Evolutionary conservation across 2,888 invertebrate genomes (phyloP), one percentile per base, ranked within the genome.

Genomic region (Peribatodes rhomboidaria): DNA sequence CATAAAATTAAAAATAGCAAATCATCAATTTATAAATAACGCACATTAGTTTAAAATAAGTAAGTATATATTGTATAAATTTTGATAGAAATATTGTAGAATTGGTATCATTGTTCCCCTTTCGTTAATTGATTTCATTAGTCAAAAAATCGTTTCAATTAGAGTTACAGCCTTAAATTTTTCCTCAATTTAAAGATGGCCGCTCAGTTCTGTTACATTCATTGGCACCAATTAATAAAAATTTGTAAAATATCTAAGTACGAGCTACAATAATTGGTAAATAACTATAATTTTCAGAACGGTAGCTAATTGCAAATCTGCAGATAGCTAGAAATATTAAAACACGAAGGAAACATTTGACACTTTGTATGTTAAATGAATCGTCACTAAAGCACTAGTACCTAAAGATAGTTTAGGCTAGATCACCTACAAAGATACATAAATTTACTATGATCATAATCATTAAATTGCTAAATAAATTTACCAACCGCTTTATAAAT

Each of bases 31-130:
- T 55, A 65, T 69, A 74, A 67, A 39, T 59, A 44, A 20, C 16
- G 47, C 54, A 52, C 56, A 27, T 53, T 49, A 55, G 57, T 54
- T 60, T 27, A 42, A 18, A 46, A 46, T 2, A 37, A n/a, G n/a
- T n/a, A n/a, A n/a, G n/a, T n/a, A n/a, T n/a, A n/a, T n/a, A n/a
- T 31, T 47, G 57, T 70, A 68, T 67, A 73, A 67, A 66, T 69
- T 69, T 73, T 70, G 62, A 52, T 70, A 68, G 63, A 70, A 71
- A 72, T 68, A 68, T 76, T 63, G 68, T 78, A 75, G 71, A 72
- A 76, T 81, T 73, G 81, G 76, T 84, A 75, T 82, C 79, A 85
- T 91, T 92, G 90, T 85, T 90, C 91, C 72, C 92, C 90, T 82
- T 87, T 87, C 74, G 78, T 82, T 86, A 80, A 81, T 82, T 83